Evolutionary conservation across 2,113 vertebrate genomes (phyloP), one percentile per base, ranked within the genome.

Genomic region (Phodopus roborovskii): DNA sequence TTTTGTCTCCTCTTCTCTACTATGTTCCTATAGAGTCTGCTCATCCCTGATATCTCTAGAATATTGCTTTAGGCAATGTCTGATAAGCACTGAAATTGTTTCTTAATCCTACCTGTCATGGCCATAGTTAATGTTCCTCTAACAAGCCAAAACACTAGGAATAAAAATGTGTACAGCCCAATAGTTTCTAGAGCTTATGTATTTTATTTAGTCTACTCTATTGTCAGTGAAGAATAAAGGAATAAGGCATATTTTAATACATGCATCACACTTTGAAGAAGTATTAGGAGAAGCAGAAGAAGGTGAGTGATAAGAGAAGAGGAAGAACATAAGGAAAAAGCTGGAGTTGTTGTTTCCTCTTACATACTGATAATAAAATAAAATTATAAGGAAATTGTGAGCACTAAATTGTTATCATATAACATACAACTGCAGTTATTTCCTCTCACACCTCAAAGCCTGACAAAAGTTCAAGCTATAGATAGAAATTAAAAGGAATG

Each of bases 241-340:
- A 56, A 56, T 56, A 56, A 56, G 12, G 13, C 12, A 12, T 56
- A 12, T 56, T 86, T 93, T 83, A 89, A 45, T 16, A 26, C 36
- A 75, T 10, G 42, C 13, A 24, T 4, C 26, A 71, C 78, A 86
- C 9, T 78, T 90, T 10, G 74, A 42, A 70, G 36, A 73, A 50
- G n/a, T 28, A 58, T 1, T 3, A 28, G 3, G 1, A 71, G 30
- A n/a, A 36, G 22, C 15, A 62, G 77, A 30, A 42, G 28, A 6
- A 0, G 22, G 4, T 0, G 2, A 10, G 3, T 16, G 1, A 0
- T 28, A 13, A 10, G 3, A 6, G 56, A 53, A 53, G 22, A 60
- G 30, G 16, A 60, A 39, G 39, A 70, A 68, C 4, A 28, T 4
- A 48, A 33, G 39, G 15, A 26, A 58, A 82, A 39, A 75, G 6